Conservation (phyloP, 2,797 vertebrate genomes). For the Falco naumanni region DNA sequence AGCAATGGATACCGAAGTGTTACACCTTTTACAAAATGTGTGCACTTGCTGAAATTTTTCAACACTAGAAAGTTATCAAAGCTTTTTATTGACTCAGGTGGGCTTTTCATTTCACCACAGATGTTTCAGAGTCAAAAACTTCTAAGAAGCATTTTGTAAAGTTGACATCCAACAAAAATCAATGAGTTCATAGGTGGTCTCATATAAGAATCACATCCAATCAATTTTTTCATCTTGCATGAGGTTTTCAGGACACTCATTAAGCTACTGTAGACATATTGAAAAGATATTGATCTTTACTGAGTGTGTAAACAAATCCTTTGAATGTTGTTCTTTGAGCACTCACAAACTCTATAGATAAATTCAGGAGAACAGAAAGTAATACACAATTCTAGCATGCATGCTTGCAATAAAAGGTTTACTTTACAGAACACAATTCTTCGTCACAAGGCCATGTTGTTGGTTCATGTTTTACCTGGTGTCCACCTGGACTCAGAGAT, state of each 20-base stretch:
- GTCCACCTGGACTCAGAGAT: not conserved
- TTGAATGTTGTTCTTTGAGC: not conserved
- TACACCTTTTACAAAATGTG: not conserved
- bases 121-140: not conserved
- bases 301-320: conserved; percentile 22
- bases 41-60: not conserved
- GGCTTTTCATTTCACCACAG: not conserved
- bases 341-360: not conserved
- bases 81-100: not conserved
- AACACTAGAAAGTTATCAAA: not conserved
- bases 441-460: not conserved
- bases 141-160: not conserved
- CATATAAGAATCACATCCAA: conserved; percentile 9
- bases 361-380: not conserved
- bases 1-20: not conserved
- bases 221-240: conserved; percentile 41
- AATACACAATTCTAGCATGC: not conserved
- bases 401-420: not conserved
- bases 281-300: conserved; percentile 28
- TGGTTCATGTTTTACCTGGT: not conserved
- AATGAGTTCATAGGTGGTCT: not conserved
- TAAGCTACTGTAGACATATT: conserved; percentile 33
- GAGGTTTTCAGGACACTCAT: conserved; percentile 9
- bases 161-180: conserved; percentile 13
- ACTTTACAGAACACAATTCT: not conserved